phyloP scores from a whole-genome alignment of 1,140 invertebrate species.

The Drosophila carrolli region DNA sequence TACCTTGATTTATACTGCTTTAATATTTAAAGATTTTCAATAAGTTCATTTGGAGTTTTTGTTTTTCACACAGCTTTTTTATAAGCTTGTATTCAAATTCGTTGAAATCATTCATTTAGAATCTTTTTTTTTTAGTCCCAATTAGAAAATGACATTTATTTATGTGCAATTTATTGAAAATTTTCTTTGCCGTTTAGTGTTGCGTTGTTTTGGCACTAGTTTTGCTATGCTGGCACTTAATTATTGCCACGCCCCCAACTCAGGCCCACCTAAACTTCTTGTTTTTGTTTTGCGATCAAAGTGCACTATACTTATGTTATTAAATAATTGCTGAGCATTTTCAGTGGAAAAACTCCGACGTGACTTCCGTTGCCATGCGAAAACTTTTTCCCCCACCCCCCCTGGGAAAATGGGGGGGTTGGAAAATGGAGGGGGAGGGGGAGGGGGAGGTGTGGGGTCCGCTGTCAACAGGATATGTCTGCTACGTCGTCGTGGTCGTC shows the following conservation, averaged over 20 bases:
- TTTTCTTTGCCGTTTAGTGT: slow-evolving; percentile 3
- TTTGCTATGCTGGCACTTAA: slow-evolving; percentile 27
- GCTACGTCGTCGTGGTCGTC: slow-evolving; percentile 41
- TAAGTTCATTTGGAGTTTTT: too few species aligned
- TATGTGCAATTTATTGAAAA: too few species aligned
- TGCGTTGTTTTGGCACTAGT: not conserved
- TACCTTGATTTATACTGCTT: too few species aligned
- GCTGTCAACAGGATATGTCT: slow-evolving; percentile 78
- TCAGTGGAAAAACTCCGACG: slow-evolving; percentile 70
- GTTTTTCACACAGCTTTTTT: too few species aligned
- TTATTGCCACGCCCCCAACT: slow-evolving; percentile 22
- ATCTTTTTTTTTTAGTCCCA: too few species aligned
- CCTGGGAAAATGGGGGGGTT: not conserved
- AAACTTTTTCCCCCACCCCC: slow-evolving; percentile 50
- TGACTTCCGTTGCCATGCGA: slow-evolving; percentile 75
- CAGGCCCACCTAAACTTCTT: slow-evolving; percentile 10
- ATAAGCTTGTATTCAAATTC: too few species aligned
- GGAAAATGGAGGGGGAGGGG: slow-evolving; percentile 8
- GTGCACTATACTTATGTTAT: slow-evolving; percentile 47
- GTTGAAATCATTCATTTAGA: too few species aligned
- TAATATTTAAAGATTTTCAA: too few species aligned
- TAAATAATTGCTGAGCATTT: slow-evolving; percentile 63
- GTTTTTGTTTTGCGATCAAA: slow-evolving; percentile 3
- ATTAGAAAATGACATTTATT: too few species aligned
- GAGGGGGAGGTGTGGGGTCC: not conserved